phyloP scores from a whole-genome alignment of 1,140 invertebrate species.

The Caenorhabditis inopinata region DNA sequence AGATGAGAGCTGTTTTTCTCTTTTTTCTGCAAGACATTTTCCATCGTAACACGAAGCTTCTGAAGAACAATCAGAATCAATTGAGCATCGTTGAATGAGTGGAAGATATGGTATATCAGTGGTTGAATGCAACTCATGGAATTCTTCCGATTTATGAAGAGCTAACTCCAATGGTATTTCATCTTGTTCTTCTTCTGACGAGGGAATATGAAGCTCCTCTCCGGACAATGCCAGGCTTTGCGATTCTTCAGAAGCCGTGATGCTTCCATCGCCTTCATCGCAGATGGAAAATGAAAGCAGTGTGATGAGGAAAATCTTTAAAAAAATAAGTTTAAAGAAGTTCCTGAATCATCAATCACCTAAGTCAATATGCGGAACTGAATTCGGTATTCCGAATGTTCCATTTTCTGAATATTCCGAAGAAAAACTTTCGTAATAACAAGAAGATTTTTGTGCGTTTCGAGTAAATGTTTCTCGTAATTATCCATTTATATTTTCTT shows the following conservation, averaged over 20 bases:
- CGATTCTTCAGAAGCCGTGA: not conserved
- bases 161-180: not conserved
- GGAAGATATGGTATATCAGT: conserved; percentile 24
- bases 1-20: not conserved
- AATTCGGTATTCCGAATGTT: too few relatives aligned
- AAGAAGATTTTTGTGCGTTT: too few relatives aligned
- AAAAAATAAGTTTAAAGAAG: not conserved
- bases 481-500: too few relatives aligned
- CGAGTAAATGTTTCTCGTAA: too few relatives aligned
- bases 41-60: not conserved
- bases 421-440: too few relatives aligned
- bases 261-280: not conserved
- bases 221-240: not conserved
- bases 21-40: not conserved
- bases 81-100: not conserved
- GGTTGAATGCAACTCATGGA: not conserved
- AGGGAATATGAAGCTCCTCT: not conserved
- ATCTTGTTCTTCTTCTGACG: not conserved
- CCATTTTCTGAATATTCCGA: too few relatives aligned
- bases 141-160: not conserved
- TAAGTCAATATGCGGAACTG: too few relatives aligned
- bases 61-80: not conserved
- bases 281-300: not conserved
- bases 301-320: not conserved
- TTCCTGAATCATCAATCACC: too few relatives aligned